phyloP scores from a whole-genome alignment of 2,888 invertebrate genomes.

The Drosophila kuntzei region DNA sequence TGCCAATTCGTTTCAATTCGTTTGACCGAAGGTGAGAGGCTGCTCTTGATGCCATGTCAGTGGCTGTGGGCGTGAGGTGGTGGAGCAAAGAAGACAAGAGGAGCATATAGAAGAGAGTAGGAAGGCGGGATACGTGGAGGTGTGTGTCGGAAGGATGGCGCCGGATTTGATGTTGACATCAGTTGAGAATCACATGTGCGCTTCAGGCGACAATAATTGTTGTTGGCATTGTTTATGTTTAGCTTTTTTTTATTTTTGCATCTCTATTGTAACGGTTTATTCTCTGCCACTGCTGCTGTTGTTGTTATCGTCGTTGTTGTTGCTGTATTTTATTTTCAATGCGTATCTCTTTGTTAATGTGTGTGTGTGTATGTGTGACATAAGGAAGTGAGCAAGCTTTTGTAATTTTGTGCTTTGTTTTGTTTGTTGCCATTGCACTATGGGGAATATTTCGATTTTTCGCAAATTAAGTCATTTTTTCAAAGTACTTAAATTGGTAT shows the following conservation, averaged over 20 bases:
- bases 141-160: conserved; percentile 52
- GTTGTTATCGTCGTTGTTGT: conserved; percentile 11
- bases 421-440: conserved; percentile 37
- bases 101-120: not conserved
- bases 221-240: conserved; percentile 58
- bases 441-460: no score
- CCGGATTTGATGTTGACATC: conserved; percentile 49
- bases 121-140: conserved; percentile 1
- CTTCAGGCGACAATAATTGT: conserved; percentile 53
- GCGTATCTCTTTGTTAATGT: conserved; percentile 17
- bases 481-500: no score
- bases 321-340: conserved; percentile 29
- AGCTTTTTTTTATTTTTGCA: conserved; percentile 37
- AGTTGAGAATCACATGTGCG: conserved; percentile 45
- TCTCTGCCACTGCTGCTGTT: conserved; percentile 18
- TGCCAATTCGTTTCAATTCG: conserved; percentile 67
- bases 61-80: conserved; percentile 22
- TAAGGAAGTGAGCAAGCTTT: conserved; percentile 67
- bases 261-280: conserved; percentile 56
- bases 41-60: conserved; percentile 32
- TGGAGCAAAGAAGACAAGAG: not conserved
- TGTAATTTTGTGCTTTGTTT: conserved; percentile 60
- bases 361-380: conserved; percentile 21
- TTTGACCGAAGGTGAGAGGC: conserved; percentile 65
- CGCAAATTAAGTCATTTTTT: no score